Conservation (phyloP, 2,113 vertebrate species). For the Synodontis membranacea region DNA sequence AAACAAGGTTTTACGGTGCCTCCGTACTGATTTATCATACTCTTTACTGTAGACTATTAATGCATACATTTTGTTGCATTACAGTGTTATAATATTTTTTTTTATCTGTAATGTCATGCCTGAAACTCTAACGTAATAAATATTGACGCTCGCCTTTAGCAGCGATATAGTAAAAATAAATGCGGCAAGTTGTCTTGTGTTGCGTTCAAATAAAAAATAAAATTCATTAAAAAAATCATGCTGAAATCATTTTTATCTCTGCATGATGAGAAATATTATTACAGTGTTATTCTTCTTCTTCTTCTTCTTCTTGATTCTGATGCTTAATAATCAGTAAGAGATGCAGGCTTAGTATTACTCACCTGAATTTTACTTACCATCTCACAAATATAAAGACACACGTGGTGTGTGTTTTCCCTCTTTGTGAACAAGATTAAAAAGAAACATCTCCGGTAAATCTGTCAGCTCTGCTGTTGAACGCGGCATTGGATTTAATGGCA, state of each 20-base stretch:
- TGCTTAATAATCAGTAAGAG: conserved; percentile 79
- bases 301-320: conserved; percentile 61
- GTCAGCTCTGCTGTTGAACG: conserved; percentile 80
- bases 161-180: neutral
- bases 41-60: neutral
- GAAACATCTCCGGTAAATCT: conserved; percentile 78
- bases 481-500: conserved; percentile 78
- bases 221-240: conserved; percentile 15
- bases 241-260: conserved; percentile 2
- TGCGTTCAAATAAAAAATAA: conserved; percentile 20
- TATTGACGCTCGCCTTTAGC: conserved; percentile 20
- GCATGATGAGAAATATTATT: conserved; percentile 31
- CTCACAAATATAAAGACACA: conserved; percentile 73
- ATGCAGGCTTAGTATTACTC: conserved; percentile 63
- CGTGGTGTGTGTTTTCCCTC: conserved; percentile 64
- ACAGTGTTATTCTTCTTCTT: too few relatives aligned
- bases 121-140: neutral
- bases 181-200: neutral
- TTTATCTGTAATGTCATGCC: neutral
- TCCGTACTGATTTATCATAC: neutral
- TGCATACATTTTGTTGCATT: neutral
- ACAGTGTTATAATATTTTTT: neutral
- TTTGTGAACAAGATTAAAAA: conserved; percentile 81
- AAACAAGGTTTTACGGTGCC: neutral
- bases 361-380: conserved; percentile 72